phyloP scores from a whole-genome alignment of 1,140 invertebrate species.

The Pseudomyrmex pallidus region DNA sequence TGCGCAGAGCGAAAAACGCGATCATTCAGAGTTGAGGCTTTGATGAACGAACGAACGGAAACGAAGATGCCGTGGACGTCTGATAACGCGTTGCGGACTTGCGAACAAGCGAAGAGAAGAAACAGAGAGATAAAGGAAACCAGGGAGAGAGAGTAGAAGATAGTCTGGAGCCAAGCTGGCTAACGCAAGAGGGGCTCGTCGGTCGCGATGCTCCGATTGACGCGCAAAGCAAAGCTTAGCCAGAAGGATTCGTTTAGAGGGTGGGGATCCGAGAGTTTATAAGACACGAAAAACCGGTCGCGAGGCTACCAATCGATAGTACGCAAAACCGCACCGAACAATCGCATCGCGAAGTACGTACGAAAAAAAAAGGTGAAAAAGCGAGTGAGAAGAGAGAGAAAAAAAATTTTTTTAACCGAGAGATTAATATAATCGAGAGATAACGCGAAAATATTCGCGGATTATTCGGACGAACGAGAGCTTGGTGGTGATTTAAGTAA shows the following conservation, averaged over 20 bases:
- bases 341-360: slow-evolving; percentile 64
- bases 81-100: slow-evolving; percentile 12
- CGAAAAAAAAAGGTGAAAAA: slow-evolving; percentile 14
- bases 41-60: slow-evolving; percentile 2
- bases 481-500: slow-evolving; percentile 18
- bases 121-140: slow-evolving; percentile 35
- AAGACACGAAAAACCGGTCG: slow-evolving; percentile 80
- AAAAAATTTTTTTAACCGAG: neutral
- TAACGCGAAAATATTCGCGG: slow-evolving; percentile 11
- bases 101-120: slow-evolving; percentile 2
- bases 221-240: slow-evolving; percentile 60
- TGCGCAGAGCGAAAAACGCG: slow-evolving; percentile 36
- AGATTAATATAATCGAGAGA: neutral
- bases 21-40: slow-evolving; percentile 27
- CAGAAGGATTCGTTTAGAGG: slow-evolving; percentile 59
- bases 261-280: slow-evolving; percentile 83
- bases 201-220: slow-evolving; percentile 66
- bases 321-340: slow-evolving; percentile 78
- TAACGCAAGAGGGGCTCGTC: slow-evolving; percentile 80
- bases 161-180: slow-evolving; percentile 83
- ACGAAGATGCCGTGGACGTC: neutral
- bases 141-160: slow-evolving; percentile 49
- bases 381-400: neutral
- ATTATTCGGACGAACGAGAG: neutral
- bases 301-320: slow-evolving; percentile 80